These are phyloP conservation scores for Cosmopolites sordidus DNA, from an alignment of 2,888 invertebrate species.

Conservation along the genomic window DNA sequence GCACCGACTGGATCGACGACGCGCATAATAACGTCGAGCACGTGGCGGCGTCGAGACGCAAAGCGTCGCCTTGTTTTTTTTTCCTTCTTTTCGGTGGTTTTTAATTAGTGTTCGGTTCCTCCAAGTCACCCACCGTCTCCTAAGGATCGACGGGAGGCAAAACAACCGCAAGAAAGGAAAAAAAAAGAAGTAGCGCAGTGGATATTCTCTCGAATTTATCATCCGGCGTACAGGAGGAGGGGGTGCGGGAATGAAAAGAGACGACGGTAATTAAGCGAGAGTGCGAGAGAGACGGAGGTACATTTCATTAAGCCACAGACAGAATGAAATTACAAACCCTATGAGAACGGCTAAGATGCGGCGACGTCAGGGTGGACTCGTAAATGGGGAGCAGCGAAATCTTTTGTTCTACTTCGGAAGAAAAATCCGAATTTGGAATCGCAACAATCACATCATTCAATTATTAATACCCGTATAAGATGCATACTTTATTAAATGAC, in stretches of 20 bases:
- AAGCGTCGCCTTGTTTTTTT: background rate
- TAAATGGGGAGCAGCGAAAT: conserved; percentile 5
- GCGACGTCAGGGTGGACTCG: conserved; percentile 34
- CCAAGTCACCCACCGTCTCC: too few species aligned
- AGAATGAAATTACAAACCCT: conserved; percentile 52
- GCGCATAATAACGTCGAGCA: conserved; percentile 1
- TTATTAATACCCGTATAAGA: too few species aligned
- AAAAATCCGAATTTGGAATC: too few species aligned
- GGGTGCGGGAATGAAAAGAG: conserved; percentile 18
- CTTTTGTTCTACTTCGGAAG: too few species aligned
- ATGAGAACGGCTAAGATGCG: conserved; percentile 44
- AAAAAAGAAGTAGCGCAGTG: background rate
- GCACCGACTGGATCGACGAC: background rate
- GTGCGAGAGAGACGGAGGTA: conserved; percentile 43
- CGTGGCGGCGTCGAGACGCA: background rate
- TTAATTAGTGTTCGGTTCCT: too few species aligned
- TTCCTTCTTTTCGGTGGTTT: too few species aligned
- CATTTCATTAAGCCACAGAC: conserved; percentile 51
- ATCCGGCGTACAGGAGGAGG: conserved; percentile 39
- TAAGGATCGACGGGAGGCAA: too few species aligned
- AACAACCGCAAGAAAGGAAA: background rate
- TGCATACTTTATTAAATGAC: too few species aligned
- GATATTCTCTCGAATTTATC: conserved; percentile 42
- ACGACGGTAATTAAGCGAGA: conserved; percentile 32
- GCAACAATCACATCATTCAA: too few species aligned